These are phyloP conservation scores for Agriopis aurantiaria DNA, from an alignment of 2,888 invertebrate genomes.

Conservation along the genomic window DNA sequence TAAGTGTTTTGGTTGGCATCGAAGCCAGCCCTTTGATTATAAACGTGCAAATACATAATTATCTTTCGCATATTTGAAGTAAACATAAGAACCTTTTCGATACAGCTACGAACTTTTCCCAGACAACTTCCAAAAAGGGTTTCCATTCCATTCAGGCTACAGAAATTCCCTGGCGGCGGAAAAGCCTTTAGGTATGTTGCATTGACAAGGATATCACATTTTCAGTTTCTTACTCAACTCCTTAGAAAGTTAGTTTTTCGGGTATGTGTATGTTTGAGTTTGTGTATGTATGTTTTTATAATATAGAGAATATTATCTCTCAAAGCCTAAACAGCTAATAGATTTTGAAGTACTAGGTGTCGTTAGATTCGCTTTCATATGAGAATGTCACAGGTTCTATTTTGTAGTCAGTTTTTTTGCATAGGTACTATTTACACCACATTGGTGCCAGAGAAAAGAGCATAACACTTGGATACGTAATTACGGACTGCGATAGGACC, in stretches of 20 bases:
- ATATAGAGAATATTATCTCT: too few relatives aligned
- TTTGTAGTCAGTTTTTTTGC: background rate
- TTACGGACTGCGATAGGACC: background rate
- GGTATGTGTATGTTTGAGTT: too few relatives aligned
- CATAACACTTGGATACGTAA: background rate
- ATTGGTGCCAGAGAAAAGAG: background rate
- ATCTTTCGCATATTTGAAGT: slow-evolving; percentile 16
- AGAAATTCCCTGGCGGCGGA: slow-evolving; percentile 2
- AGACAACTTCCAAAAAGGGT: slow-evolving; percentile 14
- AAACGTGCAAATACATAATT: slow-evolving; percentile 24
- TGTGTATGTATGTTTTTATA: too few relatives aligned
- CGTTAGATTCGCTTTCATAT: too few relatives aligned
- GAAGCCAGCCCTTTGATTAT: slow-evolving; percentile 15
- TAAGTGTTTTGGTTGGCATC: slow-evolving; percentile 8
- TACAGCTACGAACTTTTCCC: slow-evolving; percentile 11
- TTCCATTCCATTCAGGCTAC: slow-evolving; percentile 8
- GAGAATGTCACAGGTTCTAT: too few relatives aligned
- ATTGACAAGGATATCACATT: slow-evolving; percentile 15
- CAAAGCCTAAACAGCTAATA: too few relatives aligned
- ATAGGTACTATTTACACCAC: background rate
- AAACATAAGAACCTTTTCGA: background rate
- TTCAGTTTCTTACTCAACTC: background rate
- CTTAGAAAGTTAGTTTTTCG: too few relatives aligned
- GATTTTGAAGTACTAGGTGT: too few relatives aligned
- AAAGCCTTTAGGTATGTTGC: slow-evolving; percentile 15